phyloP scores from a whole-genome alignment of 2,797 vertebrate genomes.

The Rachycentron canadum region DNA sequence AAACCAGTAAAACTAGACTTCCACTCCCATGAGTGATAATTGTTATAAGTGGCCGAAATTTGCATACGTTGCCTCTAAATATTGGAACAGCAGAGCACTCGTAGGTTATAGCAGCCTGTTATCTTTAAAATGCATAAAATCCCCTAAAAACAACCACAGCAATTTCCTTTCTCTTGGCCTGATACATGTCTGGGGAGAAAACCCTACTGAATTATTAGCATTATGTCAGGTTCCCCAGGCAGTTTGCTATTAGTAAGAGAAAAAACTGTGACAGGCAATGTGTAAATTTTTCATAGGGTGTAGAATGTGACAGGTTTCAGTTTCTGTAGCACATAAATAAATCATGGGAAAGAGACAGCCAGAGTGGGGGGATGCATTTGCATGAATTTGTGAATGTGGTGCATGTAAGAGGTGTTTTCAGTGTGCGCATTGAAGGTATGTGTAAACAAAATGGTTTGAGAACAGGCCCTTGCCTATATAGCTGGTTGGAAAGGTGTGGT shows the following conservation, averaged over 20 bases:
- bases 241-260: constrained; percentile 1
- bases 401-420: background rate
- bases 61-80: background rate
- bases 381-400: constrained; percentile 16
- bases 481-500: constrained; percentile 1
- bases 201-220: background rate
- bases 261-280: constrained; percentile 14
- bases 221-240: background rate
- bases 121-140: background rate
- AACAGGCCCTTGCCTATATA: background rate
- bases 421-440: background rate
- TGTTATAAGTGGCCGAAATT: background rate
- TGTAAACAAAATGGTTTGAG: background rate
- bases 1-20: constrained; percentile 35
- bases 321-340: constrained; percentile 74
- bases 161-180: background rate
- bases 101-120: background rate
- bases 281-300: constrained; percentile 76
- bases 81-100: background rate
- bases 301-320: constrained; percentile 70
- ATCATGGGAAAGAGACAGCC: constrained; percentile 44
- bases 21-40: background rate
- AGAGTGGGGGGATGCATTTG: constrained; percentile 8
- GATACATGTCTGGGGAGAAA: background rate
- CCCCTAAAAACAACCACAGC: background rate